These are phyloP conservation scores for Eupithecia subumbrata DNA, from an alignment of 2,888 invertebrate genomes.

Conservation along the genomic window DNA sequence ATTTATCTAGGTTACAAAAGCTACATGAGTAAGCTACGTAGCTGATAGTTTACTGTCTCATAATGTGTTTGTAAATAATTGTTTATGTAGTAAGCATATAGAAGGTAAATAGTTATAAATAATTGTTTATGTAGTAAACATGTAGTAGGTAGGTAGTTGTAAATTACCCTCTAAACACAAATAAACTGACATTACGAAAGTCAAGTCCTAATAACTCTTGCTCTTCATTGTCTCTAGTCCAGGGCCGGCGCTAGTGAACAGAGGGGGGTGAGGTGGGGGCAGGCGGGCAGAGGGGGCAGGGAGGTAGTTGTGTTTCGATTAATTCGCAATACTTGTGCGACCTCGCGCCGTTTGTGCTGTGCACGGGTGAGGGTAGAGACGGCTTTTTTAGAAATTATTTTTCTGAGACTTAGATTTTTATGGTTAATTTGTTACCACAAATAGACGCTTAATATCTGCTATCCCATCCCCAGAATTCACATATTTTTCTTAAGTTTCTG, in stretches of 20 bases:
- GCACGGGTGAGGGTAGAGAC: constrained; percentile 46
- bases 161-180: no score
- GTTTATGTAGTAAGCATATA: no score
- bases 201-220: background rate
- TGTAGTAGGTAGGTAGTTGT: no score
- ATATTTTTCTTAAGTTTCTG: background rate
- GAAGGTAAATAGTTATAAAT: no score
- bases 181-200: background rate
- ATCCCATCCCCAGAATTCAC: no score
- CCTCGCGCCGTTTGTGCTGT: constrained; percentile 51
- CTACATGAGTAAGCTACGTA: no score
- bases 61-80: no score
- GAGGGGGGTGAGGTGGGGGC: background rate
- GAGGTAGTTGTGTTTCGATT: constrained; percentile 63
- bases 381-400: constrained; percentile 23
- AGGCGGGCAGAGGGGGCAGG: constrained; percentile 9
- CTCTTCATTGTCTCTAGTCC: background rate
- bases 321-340: constrained; percentile 70
- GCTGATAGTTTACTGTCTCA: no score
- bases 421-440: background rate
- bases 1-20: no score
- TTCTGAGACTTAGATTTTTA: background rate
- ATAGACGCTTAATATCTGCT: background rate
- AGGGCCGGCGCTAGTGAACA: constrained; percentile 5
- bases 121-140: no score